These are phyloP conservation scores for Machimus rusticus DNA, from an alignment of 2,888 invertebrate species.

Conservation along the genomic window DNA sequence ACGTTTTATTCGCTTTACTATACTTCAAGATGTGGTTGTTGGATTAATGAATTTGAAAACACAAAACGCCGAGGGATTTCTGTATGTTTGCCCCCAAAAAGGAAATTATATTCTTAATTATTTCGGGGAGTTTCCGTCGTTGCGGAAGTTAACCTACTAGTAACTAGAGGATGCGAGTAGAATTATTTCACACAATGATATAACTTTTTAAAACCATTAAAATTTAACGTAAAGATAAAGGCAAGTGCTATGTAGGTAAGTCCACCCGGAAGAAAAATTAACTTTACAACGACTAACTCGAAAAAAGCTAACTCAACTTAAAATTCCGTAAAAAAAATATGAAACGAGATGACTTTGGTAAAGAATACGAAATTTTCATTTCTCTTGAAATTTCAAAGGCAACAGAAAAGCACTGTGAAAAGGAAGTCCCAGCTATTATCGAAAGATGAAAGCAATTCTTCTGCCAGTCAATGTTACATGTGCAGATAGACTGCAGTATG, in stretches of 20 bases:
- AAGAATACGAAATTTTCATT: conserved; percentile 1
- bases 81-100: neutral
- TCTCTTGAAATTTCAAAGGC: neutral
- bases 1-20: neutral
- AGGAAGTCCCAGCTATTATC: neutral
- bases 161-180: neutral
- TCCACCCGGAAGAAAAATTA: neutral
- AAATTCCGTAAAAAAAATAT: neutral
- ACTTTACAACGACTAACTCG: neutral
- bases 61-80: neutral
- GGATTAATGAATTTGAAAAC: neutral
- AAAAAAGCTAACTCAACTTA: neutral
- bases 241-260: neutral
- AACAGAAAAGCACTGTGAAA: neutral
- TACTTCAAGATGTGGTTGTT: neutral
- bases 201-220: conserved; percentile 14
- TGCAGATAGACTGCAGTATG: neutral
- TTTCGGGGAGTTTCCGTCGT: neutral
- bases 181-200: neutral
- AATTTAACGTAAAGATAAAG: conserved; percentile 6
- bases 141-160: neutral
- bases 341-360: neutral
- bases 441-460: conserved; percentile 15
- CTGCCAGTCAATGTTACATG: neutral
- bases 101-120: neutral